phyloP scores from a whole-genome alignment of 1,140 invertebrate genomes.

The Brachystomella parvula region DNA sequence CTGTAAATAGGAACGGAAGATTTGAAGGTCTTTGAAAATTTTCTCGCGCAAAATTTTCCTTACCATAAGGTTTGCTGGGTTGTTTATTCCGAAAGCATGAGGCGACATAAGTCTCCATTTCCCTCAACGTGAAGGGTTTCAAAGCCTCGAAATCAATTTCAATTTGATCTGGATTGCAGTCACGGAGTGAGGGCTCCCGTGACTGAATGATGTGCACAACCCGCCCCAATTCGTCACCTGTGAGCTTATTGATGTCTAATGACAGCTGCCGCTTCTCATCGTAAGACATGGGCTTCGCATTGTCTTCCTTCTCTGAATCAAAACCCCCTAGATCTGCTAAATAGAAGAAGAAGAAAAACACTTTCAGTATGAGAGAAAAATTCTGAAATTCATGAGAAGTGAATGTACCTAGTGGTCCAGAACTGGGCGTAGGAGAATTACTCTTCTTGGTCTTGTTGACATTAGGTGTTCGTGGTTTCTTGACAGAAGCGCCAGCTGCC shows the following conservation, averaged over 20 bases:
- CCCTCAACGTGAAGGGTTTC: slow-evolving; percentile 93
- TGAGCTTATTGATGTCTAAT: slow-evolving; percentile 97
- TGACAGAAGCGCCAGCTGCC: slow-evolving; percentile 41
- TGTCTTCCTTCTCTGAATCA: slow-evolving; percentile 93
- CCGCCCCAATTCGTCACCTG: slow-evolving; percentile 93
- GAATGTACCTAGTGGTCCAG: slow-evolving; percentile 24
- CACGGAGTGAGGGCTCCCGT: slow-evolving; percentile 88
- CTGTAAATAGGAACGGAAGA: slow-evolving; percentile 47
- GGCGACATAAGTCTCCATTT: slow-evolving; percentile 95
- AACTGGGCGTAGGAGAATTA: slow-evolving; percentile 11
- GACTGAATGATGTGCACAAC: slow-evolving; percentile 99
- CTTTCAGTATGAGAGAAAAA: no score
- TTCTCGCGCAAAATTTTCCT: slow-evolving; percentile 44
- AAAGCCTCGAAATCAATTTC: slow-evolving; percentile 99
- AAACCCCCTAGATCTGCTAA: slow-evolving; percentile 47
- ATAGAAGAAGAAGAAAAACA: background rate
- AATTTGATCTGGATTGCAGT: slow-evolving; percentile 99
- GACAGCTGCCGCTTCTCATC: slow-evolving; percentile 98
- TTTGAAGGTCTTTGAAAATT: background rate
- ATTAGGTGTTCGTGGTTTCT: slow-evolving; percentile 45
- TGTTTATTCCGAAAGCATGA: slow-evolving; percentile 97
- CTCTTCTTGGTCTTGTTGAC: slow-evolving; percentile 52
- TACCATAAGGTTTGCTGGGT: slow-evolving; percentile 84
- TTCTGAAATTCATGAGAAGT: no score
- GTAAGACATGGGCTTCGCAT: slow-evolving; percentile 98